phyloP scores from a whole-genome alignment of 2,888 invertebrate genomes.

The Stenurella melanura region DNA sequence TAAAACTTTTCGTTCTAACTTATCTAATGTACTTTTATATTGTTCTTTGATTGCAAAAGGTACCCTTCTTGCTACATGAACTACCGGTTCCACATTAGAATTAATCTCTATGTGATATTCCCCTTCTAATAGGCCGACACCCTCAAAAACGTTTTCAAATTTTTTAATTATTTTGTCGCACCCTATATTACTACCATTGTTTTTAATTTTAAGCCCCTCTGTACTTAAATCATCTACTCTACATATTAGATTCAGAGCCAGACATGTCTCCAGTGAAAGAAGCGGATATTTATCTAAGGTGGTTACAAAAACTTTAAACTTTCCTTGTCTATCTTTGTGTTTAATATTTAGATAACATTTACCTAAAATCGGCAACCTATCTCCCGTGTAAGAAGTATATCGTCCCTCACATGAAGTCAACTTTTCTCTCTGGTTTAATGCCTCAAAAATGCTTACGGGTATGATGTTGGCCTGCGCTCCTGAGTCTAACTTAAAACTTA shows the following conservation, averaged over 20 bases:
- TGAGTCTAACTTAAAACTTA: background rate
- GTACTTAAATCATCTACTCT: background rate
- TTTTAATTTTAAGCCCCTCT: no score
- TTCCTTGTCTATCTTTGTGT: no score
- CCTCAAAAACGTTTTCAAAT: background rate
- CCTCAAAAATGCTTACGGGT: background rate
- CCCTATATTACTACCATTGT: no score
- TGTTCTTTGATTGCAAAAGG: background rate
- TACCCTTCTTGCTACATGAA: background rate
- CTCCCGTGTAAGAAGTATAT: background rate
- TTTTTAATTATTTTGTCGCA: no score
- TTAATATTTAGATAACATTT: background rate
- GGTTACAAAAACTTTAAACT: background rate
- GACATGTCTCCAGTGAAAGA: background rate
- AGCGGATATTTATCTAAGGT: background rate
- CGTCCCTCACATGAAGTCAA: background rate
- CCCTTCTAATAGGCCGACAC: background rate
- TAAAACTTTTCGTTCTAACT: background rate
- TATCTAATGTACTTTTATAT: background rate
- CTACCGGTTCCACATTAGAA: background rate
- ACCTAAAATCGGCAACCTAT: background rate
- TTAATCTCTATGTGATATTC: background rate
- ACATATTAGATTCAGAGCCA: background rate
- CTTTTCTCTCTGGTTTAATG: background rate
- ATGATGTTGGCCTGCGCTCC: background rate